Evolutionary conservation across 2,888 invertebrate species (phyloP).

Genomic region (Pomacea canaliculata): DNA sequence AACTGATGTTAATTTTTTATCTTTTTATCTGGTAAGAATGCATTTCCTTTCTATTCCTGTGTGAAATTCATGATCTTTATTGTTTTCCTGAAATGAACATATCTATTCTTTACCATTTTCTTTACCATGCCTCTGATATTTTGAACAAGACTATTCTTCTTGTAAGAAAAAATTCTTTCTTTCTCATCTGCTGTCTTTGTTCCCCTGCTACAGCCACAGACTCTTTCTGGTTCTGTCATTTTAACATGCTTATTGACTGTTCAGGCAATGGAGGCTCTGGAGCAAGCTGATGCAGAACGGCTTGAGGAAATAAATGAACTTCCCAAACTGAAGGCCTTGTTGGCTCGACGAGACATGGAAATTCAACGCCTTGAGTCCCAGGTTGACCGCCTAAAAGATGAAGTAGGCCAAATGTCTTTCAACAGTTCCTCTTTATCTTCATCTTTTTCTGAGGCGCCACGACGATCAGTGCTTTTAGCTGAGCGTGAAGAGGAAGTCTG

Average conservation of each 20-base stretch:
- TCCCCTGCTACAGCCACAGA: too few species aligned
- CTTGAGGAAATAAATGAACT: slow-evolving; percentile 20
- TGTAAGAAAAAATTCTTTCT: too few species aligned
- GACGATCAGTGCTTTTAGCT: slow-evolving; percentile 13
- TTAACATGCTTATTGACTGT: not conserved
- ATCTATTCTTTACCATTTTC: too few species aligned
- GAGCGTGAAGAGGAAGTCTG: slow-evolving; percentile 24
- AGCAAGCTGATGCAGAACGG: slow-evolving; percentile 20
- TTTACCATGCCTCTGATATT: too few species aligned
- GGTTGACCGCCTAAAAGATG: slow-evolving; percentile 21
- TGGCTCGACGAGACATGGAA: slow-evolving; percentile 21
- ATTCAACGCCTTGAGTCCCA: slow-evolving; percentile 17
- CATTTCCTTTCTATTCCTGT: too few species aligned
- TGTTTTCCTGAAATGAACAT: too few species aligned
- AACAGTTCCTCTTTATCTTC: slow-evolving; percentile 18
- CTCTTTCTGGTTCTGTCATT: too few species aligned
- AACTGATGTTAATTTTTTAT: too few species aligned
- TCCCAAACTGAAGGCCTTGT: slow-evolving; percentile 13
- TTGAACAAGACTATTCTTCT: too few species aligned
- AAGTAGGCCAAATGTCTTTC: slow-evolving; percentile 8
- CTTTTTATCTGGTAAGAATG: too few species aligned
- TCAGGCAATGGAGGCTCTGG: slow-evolving; percentile 22
- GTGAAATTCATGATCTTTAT: too few species aligned
- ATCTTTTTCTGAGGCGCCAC: slow-evolving; percentile 7
- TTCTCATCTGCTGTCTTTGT: too few species aligned